These are phyloP conservation scores for Oryzias curvinotus DNA, from an alignment of 2,113 vertebrate species.

Conservation along the genomic window DNA sequence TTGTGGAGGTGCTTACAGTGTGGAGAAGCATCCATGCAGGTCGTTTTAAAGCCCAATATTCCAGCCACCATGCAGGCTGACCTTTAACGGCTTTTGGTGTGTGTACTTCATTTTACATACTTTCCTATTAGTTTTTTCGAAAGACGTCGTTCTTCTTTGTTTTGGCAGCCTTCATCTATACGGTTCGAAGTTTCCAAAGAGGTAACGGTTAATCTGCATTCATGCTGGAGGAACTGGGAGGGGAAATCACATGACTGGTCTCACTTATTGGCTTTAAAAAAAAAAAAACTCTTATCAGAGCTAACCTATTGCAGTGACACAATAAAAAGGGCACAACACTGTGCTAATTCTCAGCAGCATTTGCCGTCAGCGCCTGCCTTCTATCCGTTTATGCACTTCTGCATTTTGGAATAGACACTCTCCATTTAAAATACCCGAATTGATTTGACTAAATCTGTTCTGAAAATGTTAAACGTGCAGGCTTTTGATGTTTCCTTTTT, in stretches of 20 bases:
- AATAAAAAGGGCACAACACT: slow-evolving; percentile 26
- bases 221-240: slow-evolving; percentile 17
- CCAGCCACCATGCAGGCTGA: too few relatives aligned
- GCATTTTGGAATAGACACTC: too few relatives aligned
- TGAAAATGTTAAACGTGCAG: too few relatives aligned
- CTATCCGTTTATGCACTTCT: slow-evolving; percentile 13
- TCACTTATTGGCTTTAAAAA: slow-evolving; percentile 30
- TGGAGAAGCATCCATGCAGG: too few relatives aligned
- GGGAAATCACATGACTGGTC: slow-evolving; percentile 58
- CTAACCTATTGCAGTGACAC: slow-evolving; percentile 26
- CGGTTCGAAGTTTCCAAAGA: background rate
- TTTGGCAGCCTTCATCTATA: background rate
- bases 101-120: background rate
- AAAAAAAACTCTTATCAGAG: background rate
- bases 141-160: background rate
- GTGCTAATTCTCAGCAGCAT: slow-evolving; percentile 22
- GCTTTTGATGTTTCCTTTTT: too few relatives aligned
- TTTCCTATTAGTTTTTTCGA: background rate
- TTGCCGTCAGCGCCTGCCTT: slow-evolving; percentile 4
- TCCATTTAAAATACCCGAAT: too few relatives aligned
- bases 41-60: too few relatives aligned
- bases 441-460: too few relatives aligned
- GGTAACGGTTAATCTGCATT: slow-evolving; percentile 51
- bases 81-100: too few relatives aligned
- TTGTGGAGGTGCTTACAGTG: too few relatives aligned